Evolutionary conservation across 2,113 vertebrate genomes (phyloP).

Genomic region (Epinephelus lanceolatus): DNA sequence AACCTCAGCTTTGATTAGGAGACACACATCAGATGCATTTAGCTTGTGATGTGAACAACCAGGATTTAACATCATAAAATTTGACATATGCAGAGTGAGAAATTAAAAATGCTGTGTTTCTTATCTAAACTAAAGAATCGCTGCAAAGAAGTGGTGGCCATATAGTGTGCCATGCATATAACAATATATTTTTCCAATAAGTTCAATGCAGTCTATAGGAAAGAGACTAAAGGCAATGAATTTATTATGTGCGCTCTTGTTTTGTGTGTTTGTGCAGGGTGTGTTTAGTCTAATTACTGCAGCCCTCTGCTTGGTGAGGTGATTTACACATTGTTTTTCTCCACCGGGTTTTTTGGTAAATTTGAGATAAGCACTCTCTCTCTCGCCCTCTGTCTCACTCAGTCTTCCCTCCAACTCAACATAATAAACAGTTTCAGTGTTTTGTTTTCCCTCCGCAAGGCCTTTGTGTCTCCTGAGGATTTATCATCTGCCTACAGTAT

Average conservation of each 20-base stretch:
- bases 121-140: not conserved
- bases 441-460: constrained; percentile 61
- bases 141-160: not conserved
- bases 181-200: not conserved
- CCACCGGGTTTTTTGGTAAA: constrained; percentile 65
- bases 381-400: constrained; percentile 40
- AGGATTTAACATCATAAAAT: constrained; percentile 7
- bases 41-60: not conserved
- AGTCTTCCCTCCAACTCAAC: constrained; percentile 62
- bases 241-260: constrained; percentile 27
- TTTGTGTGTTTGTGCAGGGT: constrained; percentile 44
- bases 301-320: constrained; percentile 63
- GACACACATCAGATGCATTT: not conserved
- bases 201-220: not conserved
- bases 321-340: constrained; percentile 77
- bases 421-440: constrained; percentile 73
- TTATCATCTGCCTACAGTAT: constrained; percentile 78
- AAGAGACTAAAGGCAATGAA: constrained; percentile 6
- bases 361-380: constrained; percentile 70
- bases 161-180: not conserved
- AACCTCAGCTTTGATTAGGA: constrained; percentile 21
- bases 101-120: not conserved
- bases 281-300: constrained; percentile 78
- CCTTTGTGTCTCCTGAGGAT: constrained; percentile 77
- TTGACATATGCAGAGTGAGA: constrained; percentile 14